Evolutionary conservation across 2,113 vertebrate genomes (phyloP), one percentile per base, ranked within the genome.

Genomic region (Urocitellus parryii): DNA sequence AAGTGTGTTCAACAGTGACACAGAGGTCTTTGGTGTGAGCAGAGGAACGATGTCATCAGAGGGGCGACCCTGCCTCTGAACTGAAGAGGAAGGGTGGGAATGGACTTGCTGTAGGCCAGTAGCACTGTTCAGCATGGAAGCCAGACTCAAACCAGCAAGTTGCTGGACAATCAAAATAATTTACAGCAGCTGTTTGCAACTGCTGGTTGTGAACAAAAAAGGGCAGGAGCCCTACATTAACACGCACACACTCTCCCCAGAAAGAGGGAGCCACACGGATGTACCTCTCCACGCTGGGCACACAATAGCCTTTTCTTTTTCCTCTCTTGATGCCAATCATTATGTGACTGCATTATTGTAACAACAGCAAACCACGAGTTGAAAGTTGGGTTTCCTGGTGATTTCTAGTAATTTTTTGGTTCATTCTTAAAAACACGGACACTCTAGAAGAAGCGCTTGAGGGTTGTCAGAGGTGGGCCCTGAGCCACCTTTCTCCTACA

Each of bases 161-260:
- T 76, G 61, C 84, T 32, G 82, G 95, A 84, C 73, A 42, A 61
- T 96, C 79, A 63, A 68, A 93, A 85, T 97, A 96, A 95, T 94
- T 93, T 85, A 91, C 25, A 85, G 73, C 94, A 95, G 95, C 94
- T 95, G 94, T 91, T 94, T 34, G 73, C 78, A 85, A 81, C 82
- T 45, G 61, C 82, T 27, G 25, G 9, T 80, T 22, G 2, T 5
- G 82, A 95, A 61, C 63, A 45, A 42, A 85, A 96, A 72, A 39
- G 67, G 39, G 48, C 80, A 58, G 79, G 42, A 1, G 48, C 13
- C 56, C 39, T 88, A 42, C n/a, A 32, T 91, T 72, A 24, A 87
- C 48, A 89, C 84, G 74, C 24, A 58, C 51, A 53, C 51, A 53
- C 51, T 18, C 53, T 18, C 17, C 56, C 22, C 17, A 74, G 16